Conservation (phyloP, 92 coral and sea anemone species). For the Parazoanthus atlanticus region DNA sequence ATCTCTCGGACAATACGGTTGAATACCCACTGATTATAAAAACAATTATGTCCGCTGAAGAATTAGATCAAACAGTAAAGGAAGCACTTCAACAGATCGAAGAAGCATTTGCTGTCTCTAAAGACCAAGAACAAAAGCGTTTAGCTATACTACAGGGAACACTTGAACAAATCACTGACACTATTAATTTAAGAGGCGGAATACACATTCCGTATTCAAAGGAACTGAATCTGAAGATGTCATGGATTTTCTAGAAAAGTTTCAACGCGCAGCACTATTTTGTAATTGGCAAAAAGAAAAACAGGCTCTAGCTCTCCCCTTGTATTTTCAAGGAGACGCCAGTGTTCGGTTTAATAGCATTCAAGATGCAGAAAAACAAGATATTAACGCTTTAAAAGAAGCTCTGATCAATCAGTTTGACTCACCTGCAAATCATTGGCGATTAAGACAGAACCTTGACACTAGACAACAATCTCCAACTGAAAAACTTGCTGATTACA, state of each 20-base stretch:
- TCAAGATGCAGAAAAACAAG: too few relatives aligned
- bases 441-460: not conserved
- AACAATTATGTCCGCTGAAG: too few relatives aligned
- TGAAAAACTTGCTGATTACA: not conserved
- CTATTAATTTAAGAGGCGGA: not conserved
- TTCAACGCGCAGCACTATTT: not conserved
- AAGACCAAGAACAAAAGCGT: too few relatives aligned
- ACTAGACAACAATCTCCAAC: not conserved
- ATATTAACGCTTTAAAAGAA: not conserved
- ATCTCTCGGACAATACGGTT: too few relatives aligned
- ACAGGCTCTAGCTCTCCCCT: not conserved
- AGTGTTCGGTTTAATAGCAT: not conserved
- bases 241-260: not conserved
- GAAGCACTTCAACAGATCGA: too few relatives aligned
- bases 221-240: not conserved
- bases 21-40: too few relatives aligned
- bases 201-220: not conserved
- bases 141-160: not conserved
- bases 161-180: not conserved
- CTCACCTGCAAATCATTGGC: not conserved
- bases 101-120: too few relatives aligned
- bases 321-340: not conserved
- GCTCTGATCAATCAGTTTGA: not conserved
- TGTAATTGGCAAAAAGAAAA: not conserved
- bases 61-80: too few relatives aligned